Conservation (phyloP, 2,797 vertebrate species). For the Gymnopithys bicolor region DNA sequence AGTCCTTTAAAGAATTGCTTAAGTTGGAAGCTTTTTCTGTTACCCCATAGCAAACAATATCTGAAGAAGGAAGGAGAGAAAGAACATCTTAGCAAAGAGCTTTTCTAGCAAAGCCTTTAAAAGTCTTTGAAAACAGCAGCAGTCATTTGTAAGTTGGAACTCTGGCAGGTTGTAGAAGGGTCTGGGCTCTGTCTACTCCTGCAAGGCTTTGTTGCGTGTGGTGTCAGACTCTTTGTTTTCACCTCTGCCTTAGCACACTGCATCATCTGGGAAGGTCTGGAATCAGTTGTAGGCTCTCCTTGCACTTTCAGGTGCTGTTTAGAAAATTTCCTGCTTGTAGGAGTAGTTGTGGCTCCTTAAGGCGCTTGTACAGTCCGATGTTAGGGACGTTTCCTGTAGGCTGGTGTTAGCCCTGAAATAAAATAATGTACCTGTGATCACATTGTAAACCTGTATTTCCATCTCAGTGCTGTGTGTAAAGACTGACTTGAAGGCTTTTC, state of each 20-base stretch:
- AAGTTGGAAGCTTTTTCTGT: not conserved
- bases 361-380: not conserved
- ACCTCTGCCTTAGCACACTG: not conserved
- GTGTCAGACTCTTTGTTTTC: not conserved
- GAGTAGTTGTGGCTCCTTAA: rapidly evolving
- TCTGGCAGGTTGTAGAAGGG: not conserved
- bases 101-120: not conserved
- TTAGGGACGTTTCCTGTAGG: not conserved
- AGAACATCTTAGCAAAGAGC: not conserved
- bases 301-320: not conserved
- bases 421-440: not conserved
- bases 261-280: not conserved
- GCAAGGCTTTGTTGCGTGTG: not conserved
- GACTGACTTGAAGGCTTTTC: not conserved
- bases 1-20: not conserved
- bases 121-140: not conserved
- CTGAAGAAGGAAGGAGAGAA: not conserved
- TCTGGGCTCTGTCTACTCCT: not conserved
- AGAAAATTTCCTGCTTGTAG: not conserved
- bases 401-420: not conserved
- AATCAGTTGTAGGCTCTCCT: not conserved
- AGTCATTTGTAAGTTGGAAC: not conserved
- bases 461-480: not conserved
- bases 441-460: not conserved
- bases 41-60: not conserved